Percentiles rank a stretch among this genome's conserved stretches.
phyloP scores from a whole-genome alignment of 1,140 invertebrate genomes.

The Acromyrmex echinatior region DNA sequence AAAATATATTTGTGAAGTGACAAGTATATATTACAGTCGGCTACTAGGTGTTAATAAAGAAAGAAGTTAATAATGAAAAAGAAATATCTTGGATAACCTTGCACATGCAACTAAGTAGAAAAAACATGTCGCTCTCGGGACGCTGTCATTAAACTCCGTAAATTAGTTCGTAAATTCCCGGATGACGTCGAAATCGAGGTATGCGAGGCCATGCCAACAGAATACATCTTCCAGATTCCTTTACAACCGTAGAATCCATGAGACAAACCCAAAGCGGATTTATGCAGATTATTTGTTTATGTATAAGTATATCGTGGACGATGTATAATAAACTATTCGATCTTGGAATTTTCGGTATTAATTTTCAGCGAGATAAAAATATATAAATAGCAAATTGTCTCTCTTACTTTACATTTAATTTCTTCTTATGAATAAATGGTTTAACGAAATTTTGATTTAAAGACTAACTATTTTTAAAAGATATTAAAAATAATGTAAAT shows the following conservation, averaged over 20 bases:
- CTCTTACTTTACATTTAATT: neutral
- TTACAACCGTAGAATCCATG: neutral
- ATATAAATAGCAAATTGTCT: neutral
- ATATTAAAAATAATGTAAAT: neutral
- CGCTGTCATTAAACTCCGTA: slow-evolving; percentile 29
- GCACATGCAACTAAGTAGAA: neutral
- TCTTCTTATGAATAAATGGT: neutral
- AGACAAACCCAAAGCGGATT: neutral
- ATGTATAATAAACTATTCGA: neutral
- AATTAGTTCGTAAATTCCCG: slow-evolving; percentile 33
- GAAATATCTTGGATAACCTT: neutral
- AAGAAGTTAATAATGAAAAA: neutral
- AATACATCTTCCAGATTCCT: slow-evolving; percentile 6
- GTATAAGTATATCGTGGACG: neutral
- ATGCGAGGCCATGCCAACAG: slow-evolving; percentile 6
- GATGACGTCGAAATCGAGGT: slow-evolving; percentile 26
- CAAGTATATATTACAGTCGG: no score
- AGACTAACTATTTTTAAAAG: slow-evolving; percentile 11
- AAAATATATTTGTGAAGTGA: neutral
- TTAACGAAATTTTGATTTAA: neutral
- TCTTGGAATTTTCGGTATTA: slow-evolving; percentile 4
- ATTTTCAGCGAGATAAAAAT: neutral
- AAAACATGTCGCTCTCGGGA: neutral
- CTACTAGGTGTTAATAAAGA: neutral
- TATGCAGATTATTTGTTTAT: slow-evolving; percentile 25